Evolutionary conservation across 2,888 invertebrate species (phyloP), one percentile per base, ranked within the genome.

Genomic region (Crossocerus cetratus): DNA sequence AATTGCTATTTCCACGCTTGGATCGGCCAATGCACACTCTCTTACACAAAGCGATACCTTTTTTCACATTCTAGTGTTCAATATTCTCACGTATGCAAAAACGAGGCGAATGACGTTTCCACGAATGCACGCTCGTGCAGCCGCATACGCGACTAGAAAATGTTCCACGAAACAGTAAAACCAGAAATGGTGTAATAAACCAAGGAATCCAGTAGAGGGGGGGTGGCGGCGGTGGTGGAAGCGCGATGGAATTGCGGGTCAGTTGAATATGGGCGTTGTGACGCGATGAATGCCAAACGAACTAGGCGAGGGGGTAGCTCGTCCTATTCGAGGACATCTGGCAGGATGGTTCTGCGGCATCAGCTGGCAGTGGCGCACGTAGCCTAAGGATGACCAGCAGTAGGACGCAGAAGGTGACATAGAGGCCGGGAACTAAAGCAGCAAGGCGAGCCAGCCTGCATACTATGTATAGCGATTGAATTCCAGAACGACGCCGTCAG

Each of bases 401-500:
- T 81, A 81, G 79, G 69, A 74, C 45, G 65, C 69, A 61, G 54
- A 44, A 60, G 62, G 67, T 61, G 32, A 32, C 32, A 32, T 11
- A 32, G 32, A 32, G 64, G 22, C 55, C n/a, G 22, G 59, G 63
- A 66, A 68, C 61, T 64, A 67, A 69, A 70, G 73, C 59, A 66
- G 57, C 13, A 16, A 72, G 74, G 76, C 68, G 69, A 60, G 77
- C 68, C 65, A 73, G 75, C 72, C 70, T 65, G 82, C 79, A 85
- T 32, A 32, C 11, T 11, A 32, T 11, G 11, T 32, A 32, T 84
- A 84, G 84, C 84, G 82, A 84, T 84, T 82, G 84, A 83, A 84
- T 84, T 83, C 83, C 80, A 68, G 22, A 57, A 77, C 44, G 74
- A 78, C 83, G 81, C 83, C 80, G 84, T 82, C 81, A 81, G 78